Conservation (phyloP, 1,140 invertebrate genomes). For the Ephestia elutella region DNA sequence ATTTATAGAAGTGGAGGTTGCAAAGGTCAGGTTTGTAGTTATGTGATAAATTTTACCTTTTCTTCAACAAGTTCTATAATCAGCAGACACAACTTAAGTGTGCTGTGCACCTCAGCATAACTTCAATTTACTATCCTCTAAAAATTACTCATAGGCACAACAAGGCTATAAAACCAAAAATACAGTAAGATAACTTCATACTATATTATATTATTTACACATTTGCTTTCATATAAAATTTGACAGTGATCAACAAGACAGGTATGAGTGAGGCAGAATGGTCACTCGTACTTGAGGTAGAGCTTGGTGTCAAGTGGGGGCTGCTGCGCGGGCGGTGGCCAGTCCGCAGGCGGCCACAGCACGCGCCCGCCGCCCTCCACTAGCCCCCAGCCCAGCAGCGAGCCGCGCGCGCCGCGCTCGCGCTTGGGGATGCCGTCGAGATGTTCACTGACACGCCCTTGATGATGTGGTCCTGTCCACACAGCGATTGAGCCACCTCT, state of each 20-base stretch:
- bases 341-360: conserved; percentile 32
- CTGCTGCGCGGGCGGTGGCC: conserved; percentile 18
- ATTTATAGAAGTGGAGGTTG: too few species aligned
- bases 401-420: conserved; percentile 37
- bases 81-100: too few species aligned
- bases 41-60: too few species aligned
- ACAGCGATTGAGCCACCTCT: conserved; percentile 93
- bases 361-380: conserved; percentile 44
- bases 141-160: neutral
- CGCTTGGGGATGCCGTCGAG: conserved; percentile 93
- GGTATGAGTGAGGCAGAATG: conserved; percentile 11
- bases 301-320: conserved; percentile 44
- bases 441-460: conserved; percentile 96
- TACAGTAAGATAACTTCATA: conserved; percentile 42
- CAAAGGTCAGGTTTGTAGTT: too few species aligned
- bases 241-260: conserved; percentile 60
- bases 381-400: conserved; percentile 50
- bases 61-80: too few species aligned
- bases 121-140: too few species aligned
- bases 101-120: too few species aligned
- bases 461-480: conserved; percentile 98
- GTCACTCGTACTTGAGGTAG: conserved; percentile 67
- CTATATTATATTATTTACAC: conserved; percentile 68
- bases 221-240: conserved; percentile 66
- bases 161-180: conserved; percentile 18